These are phyloP conservation scores for Otis tarda DNA, from an alignment of 2,113 vertebrate genomes.

Conservation along the genomic window DNA sequence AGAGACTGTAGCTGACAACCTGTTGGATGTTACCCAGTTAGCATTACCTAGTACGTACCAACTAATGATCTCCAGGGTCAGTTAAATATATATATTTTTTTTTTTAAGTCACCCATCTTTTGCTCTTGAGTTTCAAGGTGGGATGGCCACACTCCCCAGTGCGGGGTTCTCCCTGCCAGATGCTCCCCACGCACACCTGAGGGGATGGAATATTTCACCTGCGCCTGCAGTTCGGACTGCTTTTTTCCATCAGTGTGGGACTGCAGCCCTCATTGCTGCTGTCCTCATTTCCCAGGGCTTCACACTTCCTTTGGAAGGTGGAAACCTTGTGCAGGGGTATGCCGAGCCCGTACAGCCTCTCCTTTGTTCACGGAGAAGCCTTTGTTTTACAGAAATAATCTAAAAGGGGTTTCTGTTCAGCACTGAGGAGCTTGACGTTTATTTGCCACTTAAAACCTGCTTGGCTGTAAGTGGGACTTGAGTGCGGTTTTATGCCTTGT, in stretches of 20 bases:
- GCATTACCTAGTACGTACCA: background rate
- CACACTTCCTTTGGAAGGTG: background rate
- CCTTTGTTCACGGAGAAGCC: background rate
- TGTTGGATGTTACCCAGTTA: background rate
- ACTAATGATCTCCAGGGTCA: background rate
- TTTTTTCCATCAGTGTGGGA: background rate
- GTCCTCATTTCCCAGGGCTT: background rate
- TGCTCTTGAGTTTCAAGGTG: background rate
- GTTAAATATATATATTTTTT: no score
- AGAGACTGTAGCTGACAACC: no score
- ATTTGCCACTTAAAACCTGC: background rate
- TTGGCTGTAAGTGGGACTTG: background rate
- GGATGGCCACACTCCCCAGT: background rate
- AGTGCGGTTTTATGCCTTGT: background rate
- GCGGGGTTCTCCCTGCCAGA: background rate
- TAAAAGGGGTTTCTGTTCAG: background rate
- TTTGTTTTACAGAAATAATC: background rate
- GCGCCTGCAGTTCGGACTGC: background rate
- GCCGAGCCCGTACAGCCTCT: background rate
- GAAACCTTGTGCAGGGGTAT: background rate
- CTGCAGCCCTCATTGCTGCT: background rate
- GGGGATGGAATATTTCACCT: background rate
- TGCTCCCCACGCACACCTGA: fast-evolving
- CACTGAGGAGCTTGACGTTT: background rate
- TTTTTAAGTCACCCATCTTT: background rate